A percentile compares a stretch with the other conserved stretches of the same genome.
phyloP scores from a whole-genome alignment of 1,140 invertebrate species.

The Pygmarrhopalites habei region DNA sequence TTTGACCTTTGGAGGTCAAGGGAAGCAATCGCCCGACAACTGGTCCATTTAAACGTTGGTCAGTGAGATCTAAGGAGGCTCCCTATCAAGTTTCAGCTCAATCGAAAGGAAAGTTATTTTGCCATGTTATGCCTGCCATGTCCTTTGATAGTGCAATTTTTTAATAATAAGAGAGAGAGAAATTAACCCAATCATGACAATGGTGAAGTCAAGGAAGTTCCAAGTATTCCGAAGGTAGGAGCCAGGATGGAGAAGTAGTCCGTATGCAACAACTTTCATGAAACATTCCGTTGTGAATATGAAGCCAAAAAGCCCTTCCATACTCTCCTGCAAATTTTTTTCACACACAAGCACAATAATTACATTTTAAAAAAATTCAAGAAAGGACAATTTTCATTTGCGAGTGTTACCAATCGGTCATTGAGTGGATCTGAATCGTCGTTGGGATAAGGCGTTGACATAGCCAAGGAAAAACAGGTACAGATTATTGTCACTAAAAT shows the following conservation, averaged over 20 bases:
- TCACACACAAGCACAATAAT: no score
- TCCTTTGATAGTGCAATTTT: no score
- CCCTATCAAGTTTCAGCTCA: no score
- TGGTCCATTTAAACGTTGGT: no score
- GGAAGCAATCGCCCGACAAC: no score
- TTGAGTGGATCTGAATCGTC: slow-evolving; percentile 94
- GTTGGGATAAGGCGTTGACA: slow-evolving; percentile 85
- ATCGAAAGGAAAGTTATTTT: no score
- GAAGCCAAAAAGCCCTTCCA: slow-evolving; percentile 96
- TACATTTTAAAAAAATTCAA: no score
- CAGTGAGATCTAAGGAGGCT: no score
- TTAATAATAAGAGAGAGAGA: no score
- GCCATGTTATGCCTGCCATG: no score
- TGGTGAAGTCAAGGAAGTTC: slow-evolving; percentile 99
- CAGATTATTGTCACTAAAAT: slow-evolving; percentile 98
- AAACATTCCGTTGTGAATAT: slow-evolving; percentile 97
- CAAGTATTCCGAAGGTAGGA: slow-evolving; percentile 97
- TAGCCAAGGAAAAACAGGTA: slow-evolving; percentile 81
- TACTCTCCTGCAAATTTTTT: slow-evolving; percentile 91
- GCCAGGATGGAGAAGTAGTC: slow-evolving; percentile 90
- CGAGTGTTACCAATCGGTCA: slow-evolving; percentile 73
- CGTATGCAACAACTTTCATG: slow-evolving; percentile 98
- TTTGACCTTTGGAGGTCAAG: no score
- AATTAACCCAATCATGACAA: slow-evolving; percentile 98
- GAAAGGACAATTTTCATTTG: background rate